Evolutionary conservation across 1,140 invertebrate species (phyloP).

Genomic region (Rhopalosiphum maidis): DNA sequence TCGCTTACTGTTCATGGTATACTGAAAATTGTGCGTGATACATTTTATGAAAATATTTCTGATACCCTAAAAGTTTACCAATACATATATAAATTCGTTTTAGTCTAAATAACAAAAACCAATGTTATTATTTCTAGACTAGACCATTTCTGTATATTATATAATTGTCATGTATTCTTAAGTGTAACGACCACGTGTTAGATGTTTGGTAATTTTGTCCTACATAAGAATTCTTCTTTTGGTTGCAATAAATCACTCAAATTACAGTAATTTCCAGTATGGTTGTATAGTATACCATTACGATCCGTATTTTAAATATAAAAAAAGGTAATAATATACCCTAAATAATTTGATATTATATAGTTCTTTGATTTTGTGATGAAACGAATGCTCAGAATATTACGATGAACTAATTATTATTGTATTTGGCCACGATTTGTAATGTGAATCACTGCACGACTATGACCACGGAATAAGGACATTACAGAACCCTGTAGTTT

Average conservation of each 20-base stretch:
- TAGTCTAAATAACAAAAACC: not conserved
- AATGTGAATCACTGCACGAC: slow-evolving; percentile 48
- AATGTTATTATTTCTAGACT: not conserved
- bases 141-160: not conserved
- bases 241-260: not conserved
- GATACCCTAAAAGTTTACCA: not conserved
- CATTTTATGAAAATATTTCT: not conserved
- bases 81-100: not conserved
- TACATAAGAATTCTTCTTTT: not conserved
- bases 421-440: slow-evolving; percentile 50
- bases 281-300: not conserved
- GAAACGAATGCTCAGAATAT: slow-evolving; percentile 30
- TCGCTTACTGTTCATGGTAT: not conserved
- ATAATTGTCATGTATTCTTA: not conserved
- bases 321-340: not conserved
- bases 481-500: slow-evolving; percentile 41
- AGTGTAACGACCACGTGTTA: not conserved
- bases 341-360: not conserved
- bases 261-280: not conserved
- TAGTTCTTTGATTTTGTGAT: slow-evolving; percentile 7
- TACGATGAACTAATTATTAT: slow-evolving; percentile 53
- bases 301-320: not conserved
- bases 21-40: not conserved
- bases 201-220: not conserved
- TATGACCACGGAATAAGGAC: slow-evolving; percentile 47